Base-by-base conservation (phyloP, 2,113 vertebrate species). In the Gallinago undulata region DNA sequence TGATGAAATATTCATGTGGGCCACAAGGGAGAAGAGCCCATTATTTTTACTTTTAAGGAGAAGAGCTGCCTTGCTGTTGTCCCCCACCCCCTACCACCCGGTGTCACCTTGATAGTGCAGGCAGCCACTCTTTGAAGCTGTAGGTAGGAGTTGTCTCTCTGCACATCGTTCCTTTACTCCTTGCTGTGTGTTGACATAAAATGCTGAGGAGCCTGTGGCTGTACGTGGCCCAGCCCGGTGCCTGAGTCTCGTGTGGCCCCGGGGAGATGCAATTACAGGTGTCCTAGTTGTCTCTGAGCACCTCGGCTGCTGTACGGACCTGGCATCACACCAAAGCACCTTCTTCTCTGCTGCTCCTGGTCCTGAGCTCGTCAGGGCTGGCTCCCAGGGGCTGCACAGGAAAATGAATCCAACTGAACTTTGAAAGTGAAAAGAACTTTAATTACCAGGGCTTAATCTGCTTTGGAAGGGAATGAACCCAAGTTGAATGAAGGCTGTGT, bases 1-100 rank as follows among this genome's bases (percentile, higher is more conserved):
- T 95, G 82, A 87, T 95, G 90, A 82, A 97, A 96, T 95, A 96
- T 95, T 97, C 87, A 91, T 91, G 77, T 74, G 19, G 53, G 55
- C 63, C 91, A 37, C 86, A 28, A 68, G 93, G 82, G 88, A 96
- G 78, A 94, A 80, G 59, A 28, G 64, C 66, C 86, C 59, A 28
- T 96, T 90, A 64, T 92, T 96, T 94, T 93, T 89, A 75, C 59
- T 93, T 93, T 94, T 73, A 63, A 94, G 84, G 66, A 75, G 68
- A 79, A 63, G 63, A 89, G 62, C 69, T 88, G 84, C 35, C 43
- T 86, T 17, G 17, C 78, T 57, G 79, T 5, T 87, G 64, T 87
- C 67, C 82, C 85, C 87, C 63, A 43, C 31, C 77, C 79, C 25
- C 79, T 75, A 22, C 24, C 73, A 30, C 67, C 56, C 80, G 1